These are phyloP conservation scores for Neogobius melanostomus DNA, from an alignment of 2,113 vertebrate species.

Conservation along the genomic window DNA sequence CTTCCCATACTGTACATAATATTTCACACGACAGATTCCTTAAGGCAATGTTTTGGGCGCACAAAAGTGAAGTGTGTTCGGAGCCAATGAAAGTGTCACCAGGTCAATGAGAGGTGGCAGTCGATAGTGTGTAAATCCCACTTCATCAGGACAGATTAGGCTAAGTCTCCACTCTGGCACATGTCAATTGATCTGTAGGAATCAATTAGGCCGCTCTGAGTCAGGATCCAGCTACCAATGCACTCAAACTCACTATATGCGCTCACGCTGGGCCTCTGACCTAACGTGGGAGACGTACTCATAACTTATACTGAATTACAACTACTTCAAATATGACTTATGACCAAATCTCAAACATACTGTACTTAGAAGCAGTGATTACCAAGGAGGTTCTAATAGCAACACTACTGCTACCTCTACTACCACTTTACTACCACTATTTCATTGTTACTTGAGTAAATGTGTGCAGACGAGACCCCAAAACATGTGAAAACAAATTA, in stretches of 20 bases:
- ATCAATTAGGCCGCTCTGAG: conserved; percentile 61
- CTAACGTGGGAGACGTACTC: background rate
- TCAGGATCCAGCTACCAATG: conserved; percentile 37
- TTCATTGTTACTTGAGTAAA: background rate
- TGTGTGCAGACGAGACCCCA: too few species aligned
- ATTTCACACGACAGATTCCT: background rate
- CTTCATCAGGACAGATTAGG: conserved; percentile 70
- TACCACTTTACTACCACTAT: background rate
- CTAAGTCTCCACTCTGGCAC: conserved; percentile 35
- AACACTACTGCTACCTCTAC: background rate
- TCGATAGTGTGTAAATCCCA: conserved; percentile 69
- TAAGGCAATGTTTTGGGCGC: background rate
- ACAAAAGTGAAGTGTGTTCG: conserved; percentile 12
- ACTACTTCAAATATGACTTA: background rate
- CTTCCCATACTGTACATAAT: background rate
- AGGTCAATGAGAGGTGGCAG: conserved; percentile 44
- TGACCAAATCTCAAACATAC: too few species aligned
- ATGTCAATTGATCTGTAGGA: conserved; percentile 66
- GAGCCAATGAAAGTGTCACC: conserved; percentile 50
- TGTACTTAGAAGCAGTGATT: too few species aligned
- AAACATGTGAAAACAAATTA: too few species aligned
- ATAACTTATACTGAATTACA: background rate
- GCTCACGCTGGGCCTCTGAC: background rate
- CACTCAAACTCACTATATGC: background rate
- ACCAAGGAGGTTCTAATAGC: too few species aligned